phyloP scores from a whole-genome alignment of 2,113 vertebrate species.

The Lepidothrix coronata region DNA sequence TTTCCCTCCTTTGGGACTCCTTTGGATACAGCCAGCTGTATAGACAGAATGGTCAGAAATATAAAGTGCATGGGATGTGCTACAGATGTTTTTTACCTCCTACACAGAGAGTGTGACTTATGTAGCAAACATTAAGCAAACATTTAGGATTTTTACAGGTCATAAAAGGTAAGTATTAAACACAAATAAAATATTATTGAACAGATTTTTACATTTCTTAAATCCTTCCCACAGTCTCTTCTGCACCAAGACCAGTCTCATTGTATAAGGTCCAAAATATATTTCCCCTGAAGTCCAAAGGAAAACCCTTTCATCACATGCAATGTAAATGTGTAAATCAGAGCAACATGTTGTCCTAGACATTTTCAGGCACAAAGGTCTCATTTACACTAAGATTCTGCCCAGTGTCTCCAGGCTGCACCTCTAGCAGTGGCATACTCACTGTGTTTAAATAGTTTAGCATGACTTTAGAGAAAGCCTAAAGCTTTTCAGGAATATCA shows the following conservation, averaged over 20 bases:
- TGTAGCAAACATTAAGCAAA: neutral
- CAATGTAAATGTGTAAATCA: neutral
- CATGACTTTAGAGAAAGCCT: neutral
- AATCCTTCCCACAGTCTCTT: neutral
- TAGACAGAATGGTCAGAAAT: neutral
- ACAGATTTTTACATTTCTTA: neutral
- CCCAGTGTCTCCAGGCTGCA: neutral
- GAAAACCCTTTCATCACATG: neutral
- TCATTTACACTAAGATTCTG: neutral
- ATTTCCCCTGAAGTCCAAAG: neutral
- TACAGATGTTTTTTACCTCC: neutral
- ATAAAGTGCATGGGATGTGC: neutral
- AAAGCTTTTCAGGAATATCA: neutral
- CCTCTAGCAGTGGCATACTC: neutral
- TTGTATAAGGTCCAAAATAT: neutral
- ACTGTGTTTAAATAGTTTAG: neutral
- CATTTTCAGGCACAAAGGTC: neutral
- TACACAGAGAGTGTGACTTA: neutral
- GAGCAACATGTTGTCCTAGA: neutral
- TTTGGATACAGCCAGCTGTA: neutral
- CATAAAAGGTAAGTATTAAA: neutral
- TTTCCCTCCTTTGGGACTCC: neutral
- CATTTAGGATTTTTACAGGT: neutral
- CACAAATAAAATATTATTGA: neutral
- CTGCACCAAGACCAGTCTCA: neutral